Conservation (phyloP, 64 coral and sea anemone species). For the Acropora tenuis region DNA sequence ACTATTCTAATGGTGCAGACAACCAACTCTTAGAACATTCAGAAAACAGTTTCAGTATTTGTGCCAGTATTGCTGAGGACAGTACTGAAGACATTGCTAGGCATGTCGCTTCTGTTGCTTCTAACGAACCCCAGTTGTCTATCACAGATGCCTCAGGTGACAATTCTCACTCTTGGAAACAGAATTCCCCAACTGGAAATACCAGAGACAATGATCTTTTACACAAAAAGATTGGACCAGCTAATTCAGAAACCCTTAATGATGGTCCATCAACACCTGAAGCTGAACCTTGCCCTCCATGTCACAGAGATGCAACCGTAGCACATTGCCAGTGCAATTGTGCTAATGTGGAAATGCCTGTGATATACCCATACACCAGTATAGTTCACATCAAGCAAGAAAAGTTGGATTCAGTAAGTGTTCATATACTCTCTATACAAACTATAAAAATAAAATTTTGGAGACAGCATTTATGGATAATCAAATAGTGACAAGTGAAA, state of each 20-base stretch:
- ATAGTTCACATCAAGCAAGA: conserved; percentile 30
- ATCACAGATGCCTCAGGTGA: neutral
- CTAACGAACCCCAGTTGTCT: neutral
- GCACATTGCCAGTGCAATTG: neutral
- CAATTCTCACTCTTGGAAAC: neutral
- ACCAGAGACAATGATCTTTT: too few relatives aligned
- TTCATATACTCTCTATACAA: too few relatives aligned
- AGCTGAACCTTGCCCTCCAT: neutral
- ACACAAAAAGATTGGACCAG: neutral
- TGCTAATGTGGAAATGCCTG: neutral
- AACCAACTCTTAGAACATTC: neutral
- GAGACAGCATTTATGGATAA: too few relatives aligned
- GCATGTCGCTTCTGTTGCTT: neutral
- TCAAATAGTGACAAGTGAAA: too few relatives aligned
- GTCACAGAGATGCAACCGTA: neutral
- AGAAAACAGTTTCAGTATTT: neutral
- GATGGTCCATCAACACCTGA: neutral
- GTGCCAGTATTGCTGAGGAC: neutral
- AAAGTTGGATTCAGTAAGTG: conserved; percentile 12
- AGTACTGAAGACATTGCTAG: too few relatives aligned
- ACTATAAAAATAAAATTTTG: too few relatives aligned
- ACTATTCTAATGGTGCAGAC: neutral
- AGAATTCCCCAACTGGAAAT: neutral
- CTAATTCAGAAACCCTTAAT: neutral
- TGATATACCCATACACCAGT: neutral